Base-by-base conservation (phyloP, 2,888 invertebrate species). In the Zele albiditarsus region DNA sequence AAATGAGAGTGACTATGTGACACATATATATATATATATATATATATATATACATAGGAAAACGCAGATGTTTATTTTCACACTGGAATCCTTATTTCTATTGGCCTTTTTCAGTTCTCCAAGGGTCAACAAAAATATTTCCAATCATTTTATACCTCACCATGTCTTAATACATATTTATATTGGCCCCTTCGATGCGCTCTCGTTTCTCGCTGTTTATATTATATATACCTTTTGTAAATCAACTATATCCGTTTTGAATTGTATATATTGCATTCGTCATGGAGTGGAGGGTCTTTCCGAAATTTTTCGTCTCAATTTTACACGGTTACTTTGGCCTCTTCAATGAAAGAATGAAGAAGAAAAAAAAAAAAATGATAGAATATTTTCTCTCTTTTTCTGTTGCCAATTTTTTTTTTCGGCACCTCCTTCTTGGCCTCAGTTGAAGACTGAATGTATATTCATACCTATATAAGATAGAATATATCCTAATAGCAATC, bases 321-420 rank as follows among this genome's bases (percentile, higher is more conserved):
- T 31, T 87, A 85, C 85, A 87, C 85, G 87, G 83, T 86, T 87
- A 85, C 86, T 87, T 87, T 86, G 82, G 80, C 80, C 78, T 76
- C 79, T 79, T 84, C 80, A 84, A 85, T 86, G 80, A 80, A 80
- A 80, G 38, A 38, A 38, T 38, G 38, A 38, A 38, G 38, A 38
- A 80, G 46, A 75, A 76, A 53, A 46, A n/a, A 46, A 42, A 14
- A 42, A 42, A 42, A 42, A 42, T 42, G 16, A 46, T 46, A 46
- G 4, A 46, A n/a, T 46, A 46, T 46, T 46, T 46, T 16, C 46
- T 16, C 46, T 46, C 46, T 46, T n/a, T 14, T n/a, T 46, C 46
- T n/a, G 16, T 46, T 46, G 46, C 46, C 46, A 46, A 10, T 53
- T 53, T 53, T 20, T 53, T 20, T 53, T 14, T 46, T 46, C 16